Evolutionary conservation across 2,113 vertebrate species (phyloP), one percentile per base, ranked within the genome.

Genomic region (Strigops habroptila): DNA sequence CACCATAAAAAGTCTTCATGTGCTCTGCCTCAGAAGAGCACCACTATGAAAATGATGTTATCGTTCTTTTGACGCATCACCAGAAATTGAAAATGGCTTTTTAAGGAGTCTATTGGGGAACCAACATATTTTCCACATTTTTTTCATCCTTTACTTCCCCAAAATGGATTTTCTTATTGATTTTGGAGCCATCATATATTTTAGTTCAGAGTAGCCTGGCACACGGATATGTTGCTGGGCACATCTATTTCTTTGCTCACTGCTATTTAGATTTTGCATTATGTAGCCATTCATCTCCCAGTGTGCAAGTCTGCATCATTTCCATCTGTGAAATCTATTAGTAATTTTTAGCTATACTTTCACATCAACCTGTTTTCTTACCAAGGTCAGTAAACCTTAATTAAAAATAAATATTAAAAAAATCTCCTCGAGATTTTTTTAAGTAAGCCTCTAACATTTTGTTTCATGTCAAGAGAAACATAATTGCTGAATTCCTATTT

Each of bases 161-260:
- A 22, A 64, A 93, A 95, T 92, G 43, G 67, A 86, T 91, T 94
- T 95, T 70, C 28, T 57, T 85, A 89, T 90, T 95, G 78, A 95
- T 96, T 85, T 82, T 90, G 67, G n/a, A 88, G 41, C 49, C 55
- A 69, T 68, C 44, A 24, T 49, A 92, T 7, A 46, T 82, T 91
- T 82, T 59, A 77, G 37, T 69, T 91, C 85, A 80, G 33, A 86
- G 67, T 30, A 70, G 33, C 71, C 68, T 64, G 60, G 63, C 67
- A 77, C 51, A 86, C 28, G 35, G 51, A 91, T 90, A 88, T 0
- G 5, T 27, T 91, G 53, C 71, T 70, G n/a, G 82, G 39, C 28
- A 52, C 5, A 4, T 69, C 46, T 70, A 51, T 69, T 70, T 62
- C 31, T 46, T 78, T 75, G 13, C 60, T 86, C 39, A 89, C 39